Percentiles rank a stretch among this genome's conserved stretches.
Conservation (phyloP, 1,140 invertebrate species). For the Drosophila parvula region DNA sequence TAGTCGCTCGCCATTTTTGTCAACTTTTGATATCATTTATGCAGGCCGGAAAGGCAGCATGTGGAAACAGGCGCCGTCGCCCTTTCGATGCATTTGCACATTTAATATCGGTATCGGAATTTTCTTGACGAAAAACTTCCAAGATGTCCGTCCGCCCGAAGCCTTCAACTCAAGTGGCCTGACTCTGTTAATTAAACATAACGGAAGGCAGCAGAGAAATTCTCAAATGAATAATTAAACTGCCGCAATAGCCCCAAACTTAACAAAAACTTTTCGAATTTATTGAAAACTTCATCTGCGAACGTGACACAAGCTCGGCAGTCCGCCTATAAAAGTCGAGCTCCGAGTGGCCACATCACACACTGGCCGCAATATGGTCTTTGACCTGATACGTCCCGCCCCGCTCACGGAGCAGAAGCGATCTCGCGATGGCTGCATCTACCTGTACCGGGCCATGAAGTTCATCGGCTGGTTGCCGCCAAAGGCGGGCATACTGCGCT, state of each 20-base stretch:
- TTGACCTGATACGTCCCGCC: slow-evolving; percentile 56
- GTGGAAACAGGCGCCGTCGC: slow-evolving; percentile 25
- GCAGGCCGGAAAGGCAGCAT: slow-evolving; percentile 65
- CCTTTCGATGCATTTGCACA: slow-evolving; percentile 22
- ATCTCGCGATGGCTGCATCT: slow-evolving; percentile 64
- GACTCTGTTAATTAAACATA: slow-evolving; percentile 68
- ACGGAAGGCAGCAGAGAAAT: slow-evolving; percentile 39
- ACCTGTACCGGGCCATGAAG: slow-evolving; percentile 64
- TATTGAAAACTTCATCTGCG: slow-evolving; percentile 50
- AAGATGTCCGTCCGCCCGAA: slow-evolving; percentile 15
- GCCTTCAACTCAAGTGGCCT: slow-evolving; percentile 14
- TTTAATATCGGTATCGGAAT: slow-evolving; percentile 15
- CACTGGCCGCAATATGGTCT: slow-evolving; percentile 51
- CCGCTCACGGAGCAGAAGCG: slow-evolving; percentile 48
- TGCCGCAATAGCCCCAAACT: slow-evolving; percentile 46
- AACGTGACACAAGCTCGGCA: slow-evolving; percentile 29
- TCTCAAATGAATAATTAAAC: slow-evolving; percentile 75
- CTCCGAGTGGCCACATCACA: neutral
- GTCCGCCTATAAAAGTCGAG: slow-evolving; percentile 47
- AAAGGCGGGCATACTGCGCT: slow-evolving; percentile 43
- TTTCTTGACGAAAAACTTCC: slow-evolving; percentile 7
- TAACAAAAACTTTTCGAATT: slow-evolving; percentile 58
- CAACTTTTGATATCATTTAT: slow-evolving; percentile 66
- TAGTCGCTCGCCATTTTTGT: slow-evolving; percentile 23
- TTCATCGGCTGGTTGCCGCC: slow-evolving; percentile 67